Base-by-base conservation (phyloP, 2,888 invertebrate species). In the Rhamnusium bicolor region DNA sequence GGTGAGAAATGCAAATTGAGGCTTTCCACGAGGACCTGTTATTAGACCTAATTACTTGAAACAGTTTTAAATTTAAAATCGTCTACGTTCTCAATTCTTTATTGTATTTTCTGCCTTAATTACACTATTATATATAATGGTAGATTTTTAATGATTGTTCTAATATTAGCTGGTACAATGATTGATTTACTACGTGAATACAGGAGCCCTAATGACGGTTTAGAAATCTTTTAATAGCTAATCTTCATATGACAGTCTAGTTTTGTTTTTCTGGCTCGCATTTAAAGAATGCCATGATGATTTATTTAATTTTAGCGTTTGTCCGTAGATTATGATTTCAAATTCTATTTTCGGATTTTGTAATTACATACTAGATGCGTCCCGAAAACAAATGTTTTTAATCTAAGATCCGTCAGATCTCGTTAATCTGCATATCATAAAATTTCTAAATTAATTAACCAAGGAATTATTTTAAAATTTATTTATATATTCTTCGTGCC, bases 251-350 rank as follows among this genome's bases (percentile, higher is more conserved):
- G 84, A 81, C 83, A 82, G 75, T 79, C 77, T 74, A 72, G 80
- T 81, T 81, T 82, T 82, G 81, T 83, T 83, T 83, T 83, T 80
- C 82, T 80, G 81, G 80, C 80, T 77, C 72, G 76, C 70, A 80
- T 75, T 78, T 78, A 76, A 79, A 81, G 80, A 81, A 81, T 83
- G 81, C 78, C 80, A 74, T 75, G 78, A 82, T 82, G 81, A 83
- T 83, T 83, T 83, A 83, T 83, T 83, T 82, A 83, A 83, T 82
- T 84, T 82, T 81, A 83, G 83, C 81, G 80, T 79, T 79, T 79
- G 80, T 80, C 80, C 74, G 78, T 80, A 79, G 82, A 84, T 83
- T 82, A 83, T 82, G 82, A 83, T 82, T 83, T 81, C 78, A 74
- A 77, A 75, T 73, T 84, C 84, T 83, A 84, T 84, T 84, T 84